Base-by-base conservation (phyloP, 2,113 vertebrate genomes). In the Bubo bubo region DNA sequence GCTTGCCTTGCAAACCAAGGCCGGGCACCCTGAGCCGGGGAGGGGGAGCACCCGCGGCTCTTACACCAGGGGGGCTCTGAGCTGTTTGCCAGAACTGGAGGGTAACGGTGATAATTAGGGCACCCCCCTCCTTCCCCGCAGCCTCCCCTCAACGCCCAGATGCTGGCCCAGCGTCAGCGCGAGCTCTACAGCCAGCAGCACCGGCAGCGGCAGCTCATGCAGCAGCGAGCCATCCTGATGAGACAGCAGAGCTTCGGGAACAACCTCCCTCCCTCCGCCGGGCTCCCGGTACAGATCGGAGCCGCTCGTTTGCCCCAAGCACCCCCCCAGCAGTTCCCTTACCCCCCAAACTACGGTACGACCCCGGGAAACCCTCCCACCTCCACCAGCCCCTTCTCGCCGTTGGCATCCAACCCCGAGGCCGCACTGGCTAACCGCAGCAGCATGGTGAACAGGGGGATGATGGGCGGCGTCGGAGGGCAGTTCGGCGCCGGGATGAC, bases 161-260 rank as follows among this genome's bases (percentile, higher is more conserved):
- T 99, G 99, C 90, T 99, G 97, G 99, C 99, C 3, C 99, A 99
- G 97, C 98, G 99, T 49, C 99, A 99, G 79, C 97, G 99, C 7
- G 99, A 99, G 64, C 98, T 99, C 64, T 99, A 99, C 96, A 99
- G 99, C 98, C 99, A 99, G 45, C 99, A 99, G 97, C 99, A 99
- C 96, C 99, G 99, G 35, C 99, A 99, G 97, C 97, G 99, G 85
- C 99, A 99, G 97, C 98, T 99, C 50, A 98, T 99, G 93, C 99
- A 99, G 98, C 99, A 99, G 60, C 98, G 99, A 92, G 99, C 99
- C 96, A 96, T 99, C 97, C 98, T 99, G 79, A 99, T 99, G 99
- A 98, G 99, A 93, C 99, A 98, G 22, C 98, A 99, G 79, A 99
- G 98, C 93, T 98, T 98, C 6, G 97, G 97, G 19, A 98, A 97